Conservation (phyloP, 2,113 vertebrate species). For the Pristiophorus japonicus region DNA sequence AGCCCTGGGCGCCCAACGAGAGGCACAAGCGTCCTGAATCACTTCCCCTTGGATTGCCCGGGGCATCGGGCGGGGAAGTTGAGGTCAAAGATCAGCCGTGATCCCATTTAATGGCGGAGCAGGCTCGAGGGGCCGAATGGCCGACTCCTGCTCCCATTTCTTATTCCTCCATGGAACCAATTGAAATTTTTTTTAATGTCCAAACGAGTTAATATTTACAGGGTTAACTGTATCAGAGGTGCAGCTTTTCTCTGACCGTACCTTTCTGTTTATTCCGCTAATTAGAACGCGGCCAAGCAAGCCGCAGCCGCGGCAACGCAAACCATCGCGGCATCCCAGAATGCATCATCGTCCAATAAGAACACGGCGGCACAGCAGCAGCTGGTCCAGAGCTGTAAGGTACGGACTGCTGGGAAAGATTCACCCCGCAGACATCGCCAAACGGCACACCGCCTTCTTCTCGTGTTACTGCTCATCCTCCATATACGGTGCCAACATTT, state of each 20-base stretch:
- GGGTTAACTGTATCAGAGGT: neutral
- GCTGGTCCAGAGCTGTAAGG: constrained; percentile 97
- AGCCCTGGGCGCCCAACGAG: no score
- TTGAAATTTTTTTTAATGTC: neutral
- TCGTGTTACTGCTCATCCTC: neutral
- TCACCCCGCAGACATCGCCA: no score
- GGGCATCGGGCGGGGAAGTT: no score
- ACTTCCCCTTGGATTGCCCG: no score
- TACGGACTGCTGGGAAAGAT: constrained; percentile 50
- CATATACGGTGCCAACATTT: neutral
- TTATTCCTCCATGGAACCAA: neutral
- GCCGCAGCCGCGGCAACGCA: constrained; percentile 93
- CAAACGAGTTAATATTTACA: neutral
- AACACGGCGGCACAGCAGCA: constrained; percentile 89
- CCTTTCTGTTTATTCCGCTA: constrained; percentile 41
- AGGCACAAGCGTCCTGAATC: no score
- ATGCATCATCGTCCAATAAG: constrained; percentile 90
- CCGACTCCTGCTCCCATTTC: no score
- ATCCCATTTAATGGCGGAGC: no score
- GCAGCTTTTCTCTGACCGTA: neutral
- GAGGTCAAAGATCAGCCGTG: no score
- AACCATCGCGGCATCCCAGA: constrained; percentile 94
- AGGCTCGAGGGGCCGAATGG: no score
- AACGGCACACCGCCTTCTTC: no score
- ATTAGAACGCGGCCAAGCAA: constrained; percentile 88